Percentiles rank a stretch among this genome's conserved stretches.
Evolutionary conservation across 92 coral and sea anemone genomes (phyloP).

Genomic region (Metridium senile): DNA sequence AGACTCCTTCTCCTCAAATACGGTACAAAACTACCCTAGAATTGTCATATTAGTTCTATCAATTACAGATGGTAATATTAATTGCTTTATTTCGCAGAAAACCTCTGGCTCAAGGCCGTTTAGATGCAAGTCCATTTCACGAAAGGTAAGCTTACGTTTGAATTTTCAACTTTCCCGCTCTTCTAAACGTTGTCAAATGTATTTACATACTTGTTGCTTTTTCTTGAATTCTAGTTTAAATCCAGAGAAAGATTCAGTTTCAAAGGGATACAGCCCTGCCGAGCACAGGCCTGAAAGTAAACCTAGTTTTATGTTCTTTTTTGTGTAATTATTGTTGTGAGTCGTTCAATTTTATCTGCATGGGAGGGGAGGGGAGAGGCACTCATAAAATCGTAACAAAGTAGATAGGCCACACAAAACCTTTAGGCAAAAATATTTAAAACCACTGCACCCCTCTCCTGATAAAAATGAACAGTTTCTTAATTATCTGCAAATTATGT

Average conservation of each 20-base stretch:
- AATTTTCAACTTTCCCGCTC: conserved; percentile 18
- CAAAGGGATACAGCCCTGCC: conserved; percentile 22
- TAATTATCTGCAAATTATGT: no score
- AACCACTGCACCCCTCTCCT: no score
- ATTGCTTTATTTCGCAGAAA: conserved; percentile 6
- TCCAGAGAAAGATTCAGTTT: conserved; percentile 2
- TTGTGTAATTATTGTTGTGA: no score
- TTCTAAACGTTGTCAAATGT: neutral
- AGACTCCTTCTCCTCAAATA: conserved; percentile 79
- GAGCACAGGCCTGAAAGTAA: conserved; percentile 14
- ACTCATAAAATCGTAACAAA: no score
- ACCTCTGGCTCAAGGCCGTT: conserved; percentile 25
- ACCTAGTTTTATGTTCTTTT: neutral
- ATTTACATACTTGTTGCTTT: neutral
- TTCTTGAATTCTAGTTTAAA: conserved; percentile 1
- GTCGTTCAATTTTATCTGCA: no score
- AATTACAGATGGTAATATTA: neutral
- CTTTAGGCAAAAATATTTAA: no score
- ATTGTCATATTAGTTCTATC: no score
- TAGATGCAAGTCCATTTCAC: conserved; percentile 17
- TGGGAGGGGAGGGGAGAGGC: no score
- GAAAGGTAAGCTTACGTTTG: conserved; percentile 14
- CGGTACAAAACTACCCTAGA: no score
- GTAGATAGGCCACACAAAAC: no score
- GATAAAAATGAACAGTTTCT: no score